A percentile compares a stretch with the other conserved stretches of the same genome.
Conservation (phyloP, 2,888 invertebrate genomes). For the Allacma fusca region DNA sequence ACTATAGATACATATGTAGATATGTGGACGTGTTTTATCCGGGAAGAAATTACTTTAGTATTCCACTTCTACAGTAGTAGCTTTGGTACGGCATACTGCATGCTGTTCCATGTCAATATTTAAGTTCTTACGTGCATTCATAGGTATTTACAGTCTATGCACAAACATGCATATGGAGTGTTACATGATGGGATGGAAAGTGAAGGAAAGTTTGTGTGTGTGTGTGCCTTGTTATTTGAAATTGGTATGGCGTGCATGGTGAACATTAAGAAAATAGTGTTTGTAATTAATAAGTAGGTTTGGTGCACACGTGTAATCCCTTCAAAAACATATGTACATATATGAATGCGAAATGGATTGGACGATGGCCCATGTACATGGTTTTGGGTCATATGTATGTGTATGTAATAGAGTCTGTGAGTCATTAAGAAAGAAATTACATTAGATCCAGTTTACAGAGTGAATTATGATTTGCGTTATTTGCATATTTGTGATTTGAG, state of each 20-base stretch:
- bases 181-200: conserved; percentile 14
- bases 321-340: no score
- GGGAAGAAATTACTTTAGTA: no score
- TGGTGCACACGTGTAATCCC: conserved; percentile 31
- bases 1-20: neutral
- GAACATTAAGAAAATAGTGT: conserved; percentile 28
- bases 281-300: conserved; percentile 40
- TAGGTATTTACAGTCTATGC: no score
- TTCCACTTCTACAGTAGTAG: no score
- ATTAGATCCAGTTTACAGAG: neutral
- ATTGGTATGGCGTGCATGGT: conserved; percentile 24
- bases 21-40: no score
- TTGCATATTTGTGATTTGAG: conserved; percentile 13
- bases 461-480: conserved; percentile 12
- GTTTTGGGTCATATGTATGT: neutral
- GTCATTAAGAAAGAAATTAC: conserved; percentile 8
- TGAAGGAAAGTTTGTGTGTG: neutral
- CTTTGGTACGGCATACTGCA: no score
- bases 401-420: neutral
- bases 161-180: neutral
- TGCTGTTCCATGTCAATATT: no score
- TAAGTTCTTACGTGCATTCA: no score
- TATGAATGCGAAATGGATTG: neutral
- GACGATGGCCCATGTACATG: no score
- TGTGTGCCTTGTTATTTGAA: neutral